Base-by-base conservation (phyloP, 1,140 invertebrate genomes). In the Drosophila paulistorum region DNA sequence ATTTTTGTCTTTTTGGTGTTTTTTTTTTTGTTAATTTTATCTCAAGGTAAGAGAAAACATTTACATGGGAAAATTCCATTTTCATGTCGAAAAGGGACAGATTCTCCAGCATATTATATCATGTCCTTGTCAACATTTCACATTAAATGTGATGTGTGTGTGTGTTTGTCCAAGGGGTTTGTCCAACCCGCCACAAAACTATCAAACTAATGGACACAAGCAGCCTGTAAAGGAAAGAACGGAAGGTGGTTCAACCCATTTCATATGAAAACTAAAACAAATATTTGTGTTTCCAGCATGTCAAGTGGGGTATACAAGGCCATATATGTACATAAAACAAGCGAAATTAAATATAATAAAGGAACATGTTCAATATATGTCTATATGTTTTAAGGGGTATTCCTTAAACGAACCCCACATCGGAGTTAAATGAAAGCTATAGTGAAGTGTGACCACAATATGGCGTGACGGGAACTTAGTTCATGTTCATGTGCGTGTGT, bases 401-500 rank as follows among this genome's bases (percentile, higher is more conserved):
- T 48, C 14, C 11, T 26, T 1, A 30, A 33, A 30, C 20, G 30
- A 17, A 33, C 30, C 30, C 30, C 14, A 13, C 14, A 5, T 26
- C 4, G 3, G 26, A 26, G 4, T 9, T 2, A 14, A 14, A 13
- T 57, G 20, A 57, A 9, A 4, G 11, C 35, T 11, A 10, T 7
- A 14, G 26, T 14, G 30, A 57, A 33, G n/a, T 62, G 39, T 68
- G 65, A 85, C 81, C 81, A 67, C 82, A 86, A 65, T 54, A 62
- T 86, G 81, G 79, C 83, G 82, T 86, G 82, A 86, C 82, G 82
- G 68, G 62, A 65, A 51, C 20, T 9, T 51, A n/a, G 68, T 77
- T 71, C 71, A 72, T 78, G 59, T 75, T 10, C 17, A 23, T 51
- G 61, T 78, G 55, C 51, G 68, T 61, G 60, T 65, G 58, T 45